Conservation (phyloP, 2,797 vertebrate species). For the Erpetoichthys calabaricus region DNA sequence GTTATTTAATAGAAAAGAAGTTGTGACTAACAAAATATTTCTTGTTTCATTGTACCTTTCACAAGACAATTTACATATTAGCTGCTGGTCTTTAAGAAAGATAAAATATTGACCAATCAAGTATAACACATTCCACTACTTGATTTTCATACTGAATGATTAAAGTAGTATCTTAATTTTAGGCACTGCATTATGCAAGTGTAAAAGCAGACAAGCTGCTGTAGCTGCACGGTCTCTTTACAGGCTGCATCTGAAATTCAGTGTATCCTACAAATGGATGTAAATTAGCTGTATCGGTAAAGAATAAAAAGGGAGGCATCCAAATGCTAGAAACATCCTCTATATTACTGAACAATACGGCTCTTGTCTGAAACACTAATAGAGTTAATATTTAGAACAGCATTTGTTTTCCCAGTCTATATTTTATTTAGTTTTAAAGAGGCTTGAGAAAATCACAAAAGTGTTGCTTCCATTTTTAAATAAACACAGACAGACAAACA, state of each 20-base stretch:
- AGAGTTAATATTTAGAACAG: conserved; percentile 41
- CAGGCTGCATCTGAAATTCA: conserved; percentile 39
- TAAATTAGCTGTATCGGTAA: conserved; percentile 54
- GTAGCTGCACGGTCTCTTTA: conserved; percentile 33
- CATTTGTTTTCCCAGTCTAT: conserved; percentile 36
- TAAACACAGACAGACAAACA: conserved; percentile 1
- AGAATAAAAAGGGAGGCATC: conserved; percentile 29
- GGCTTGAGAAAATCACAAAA: neutral
- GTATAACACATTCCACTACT: too few species aligned
- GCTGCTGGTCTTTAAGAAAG: too few species aligned
- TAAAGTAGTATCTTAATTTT: too few species aligned
- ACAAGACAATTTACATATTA: too few species aligned
- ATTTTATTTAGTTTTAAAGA: conserved; percentile 25
- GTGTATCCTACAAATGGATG: conserved; percentile 52
- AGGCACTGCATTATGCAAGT: conserved; percentile 7
- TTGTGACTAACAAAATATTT: too few species aligned
- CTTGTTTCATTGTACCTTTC: too few species aligned
- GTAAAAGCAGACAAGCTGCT: conserved; percentile 32
- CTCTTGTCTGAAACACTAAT: conserved; percentile 39
- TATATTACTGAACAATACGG: conserved; percentile 53
- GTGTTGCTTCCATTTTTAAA: conserved; percentile 5
- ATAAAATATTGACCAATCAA: too few species aligned
- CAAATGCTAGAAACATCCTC: conserved; percentile 55
- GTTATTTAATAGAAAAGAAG: too few species aligned
- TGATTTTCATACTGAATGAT: too few species aligned